Conservation (phyloP, 2,797 vertebrate species). For the Gambusia yucatana region DNA sequence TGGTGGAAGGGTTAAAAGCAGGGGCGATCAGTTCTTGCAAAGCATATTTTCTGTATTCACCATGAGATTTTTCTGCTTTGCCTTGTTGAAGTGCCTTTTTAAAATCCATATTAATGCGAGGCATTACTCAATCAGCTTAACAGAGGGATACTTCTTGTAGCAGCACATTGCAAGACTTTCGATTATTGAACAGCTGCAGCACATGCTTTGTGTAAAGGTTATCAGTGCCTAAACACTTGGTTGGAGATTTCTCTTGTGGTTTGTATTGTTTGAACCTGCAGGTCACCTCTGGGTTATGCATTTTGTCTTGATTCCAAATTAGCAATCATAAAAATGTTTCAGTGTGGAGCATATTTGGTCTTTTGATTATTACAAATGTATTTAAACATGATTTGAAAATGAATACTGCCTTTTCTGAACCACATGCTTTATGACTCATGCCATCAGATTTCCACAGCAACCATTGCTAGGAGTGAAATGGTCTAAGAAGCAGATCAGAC, state of each 20-base stretch:
- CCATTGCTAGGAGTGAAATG: conserved; percentile 42
- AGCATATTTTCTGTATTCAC: conserved; percentile 49
- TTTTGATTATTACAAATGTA: conserved; percentile 27
- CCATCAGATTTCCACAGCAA: conserved; percentile 38
- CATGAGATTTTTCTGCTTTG: conserved; percentile 57
- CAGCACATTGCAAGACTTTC: conserved; percentile 35
- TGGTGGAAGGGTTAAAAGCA: conserved; percentile 47
- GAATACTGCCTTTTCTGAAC: conserved; percentile 30
- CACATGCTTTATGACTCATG: conserved; percentile 29
- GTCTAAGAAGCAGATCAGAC: conserved; percentile 38
- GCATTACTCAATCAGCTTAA: conserved; percentile 64
- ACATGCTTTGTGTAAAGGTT: conserved; percentile 44
- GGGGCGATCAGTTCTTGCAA: conserved; percentile 55
- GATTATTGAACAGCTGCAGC: conserved; percentile 41
- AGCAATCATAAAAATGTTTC: conserved; percentile 14
- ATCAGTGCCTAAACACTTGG: conserved; percentile 32
- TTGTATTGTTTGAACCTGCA: conserved; percentile 25
- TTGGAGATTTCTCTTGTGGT: conserved; percentile 23
- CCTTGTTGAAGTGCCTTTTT: conserved; percentile 60
- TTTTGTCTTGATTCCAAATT: conserved; percentile 46
- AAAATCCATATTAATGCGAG: conserved; percentile 71
- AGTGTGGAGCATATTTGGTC: conserved; percentile 10
- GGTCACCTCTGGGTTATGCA: conserved; percentile 31
- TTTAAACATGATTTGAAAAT: conserved; percentile 35
- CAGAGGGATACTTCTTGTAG: conserved; percentile 51